Evolutionary conservation across 1,140 invertebrate species (phyloP), one percentile per base, ranked within the genome.

Genomic region (Euwallacea similis): DNA sequence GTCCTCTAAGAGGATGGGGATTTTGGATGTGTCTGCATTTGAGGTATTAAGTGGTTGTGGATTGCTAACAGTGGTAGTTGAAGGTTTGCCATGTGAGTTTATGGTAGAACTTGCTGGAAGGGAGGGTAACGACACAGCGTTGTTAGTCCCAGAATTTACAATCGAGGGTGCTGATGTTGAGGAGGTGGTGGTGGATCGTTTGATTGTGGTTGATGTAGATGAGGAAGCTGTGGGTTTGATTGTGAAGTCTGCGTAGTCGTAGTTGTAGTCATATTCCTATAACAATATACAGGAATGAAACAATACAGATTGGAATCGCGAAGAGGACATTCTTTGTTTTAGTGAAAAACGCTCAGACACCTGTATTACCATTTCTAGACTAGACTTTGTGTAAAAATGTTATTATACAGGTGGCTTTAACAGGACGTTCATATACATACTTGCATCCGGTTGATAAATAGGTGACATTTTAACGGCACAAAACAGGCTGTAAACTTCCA

Each of bases 201-300:
- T n/a, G 47, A 16, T 61, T 46, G 73, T 60, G 21, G 60, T 63
- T 11, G 53, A 44, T 54, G 68, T 66, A 69, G 73, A 83, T 81
- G 78, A 78, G 81, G 42, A 81, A 78, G 66, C 82, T 80, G 69
- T 79, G 54, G 86, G 86, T 82, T 86, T 87, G 64, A 87, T 83
- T 42, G 86, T 87, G 76, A 87, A 84, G 73, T 87, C 85, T 16
- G 85, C 83, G 74, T 87, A 86, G 78, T 87, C 86, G 72, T 87
- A 87, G 41, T 83, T 84, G 74, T 87, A 87, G 75, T 87, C 86
- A 69, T 86, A 86, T 79, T 87, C 85, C 85, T 87, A 78, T 11
- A 84, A 85, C 33, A 46, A 62, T 55, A 55, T 73, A 44, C 9
- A 59, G 73, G 7, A 16, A 42, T 43, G 4, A 4, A 33, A 33